phyloP scores from a whole-genome alignment of 2,113 vertebrate species.

The Noctilio leporinus region DNA sequence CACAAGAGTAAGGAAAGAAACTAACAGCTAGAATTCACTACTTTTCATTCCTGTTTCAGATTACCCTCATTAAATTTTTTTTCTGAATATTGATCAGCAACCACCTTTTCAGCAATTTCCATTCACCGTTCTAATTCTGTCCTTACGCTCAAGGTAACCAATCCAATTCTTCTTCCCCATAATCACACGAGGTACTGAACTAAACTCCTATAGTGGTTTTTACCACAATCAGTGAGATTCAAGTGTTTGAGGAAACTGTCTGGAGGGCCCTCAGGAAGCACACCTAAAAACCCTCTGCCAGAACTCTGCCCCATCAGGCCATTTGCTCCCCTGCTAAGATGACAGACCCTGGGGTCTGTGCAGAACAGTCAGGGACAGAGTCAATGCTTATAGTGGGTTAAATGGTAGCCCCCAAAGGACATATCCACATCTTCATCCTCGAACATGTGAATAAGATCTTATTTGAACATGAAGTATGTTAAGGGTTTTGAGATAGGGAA shows the following conservation, averaged over 20 bases:
- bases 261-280: accelerated
- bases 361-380: accelerated
- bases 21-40: not conserved
- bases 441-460: not conserved
- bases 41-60: not conserved
- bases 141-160: too few relatives aligned
- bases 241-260: not conserved
- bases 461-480: not conserved
- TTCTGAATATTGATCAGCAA: not conserved
- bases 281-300: accelerated
- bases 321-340: not conserved
- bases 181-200: not conserved
- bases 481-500: not conserved
- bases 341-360: too few relatives aligned
- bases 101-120: not conserved
- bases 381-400: too few relatives aligned
- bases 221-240: not conserved
- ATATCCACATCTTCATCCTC: not conserved
- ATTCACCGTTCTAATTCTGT: accelerated
- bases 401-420: accelerated
- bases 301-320: accelerated
- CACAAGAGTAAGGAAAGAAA: not conserved
- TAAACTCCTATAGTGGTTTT: not conserved
- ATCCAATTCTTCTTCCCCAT: not conserved
- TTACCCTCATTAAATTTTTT: not conserved